Evolutionary conservation across 2,888 invertebrate species (phyloP), one percentile per base, ranked within the genome.

Genomic region (Seira ritae): DNA sequence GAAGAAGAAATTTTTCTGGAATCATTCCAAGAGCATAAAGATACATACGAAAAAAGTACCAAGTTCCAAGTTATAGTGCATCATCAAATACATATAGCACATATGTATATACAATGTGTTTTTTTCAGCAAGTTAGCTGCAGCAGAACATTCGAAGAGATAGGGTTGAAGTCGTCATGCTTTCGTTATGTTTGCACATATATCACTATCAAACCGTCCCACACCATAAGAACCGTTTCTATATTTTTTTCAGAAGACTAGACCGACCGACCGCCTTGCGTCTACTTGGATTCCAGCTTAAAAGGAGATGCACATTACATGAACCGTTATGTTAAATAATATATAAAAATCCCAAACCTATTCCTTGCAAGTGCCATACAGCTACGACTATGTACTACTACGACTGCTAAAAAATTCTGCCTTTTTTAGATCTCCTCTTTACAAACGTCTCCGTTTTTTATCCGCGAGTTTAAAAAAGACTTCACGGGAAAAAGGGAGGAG

Each of bases 291-390:
- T 22, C 1, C 1, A 50, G 10, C 23, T 31, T 55, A 67, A 50
- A 66, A 46, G 19, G 67, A 62, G 55, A 37, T 62, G 50, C 62
- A 76, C 69, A 68, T 55, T 76, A 31, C 22, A 15, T 55, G 17
- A 66, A 42, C 50, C 55, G 80, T 80, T 73, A 74, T 70, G 69
- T 80, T 80, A 80, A 80, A 73, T 80, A 79, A 80, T 80, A 79
- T 31, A 31, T 79, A 72, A 67, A 67, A 77, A 69, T 68, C 50
- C 68, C 55, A 73, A 73, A 20, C 31, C 19, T 65, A 19, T 46
- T 46, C n/a, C 22, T 19, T 31, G 31, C 31, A 31, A 31, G 31
- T 31, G 31, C 31, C 31, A 31, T 31, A 8, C 31, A 2, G 31
- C 8, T 8, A 31, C 31, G 31, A 8, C 31, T 31, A n/a, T n/a